These are phyloP conservation scores for Spodoptera picta DNA, from an alignment of 2,888 invertebrate genomes.

Conservation along the genomic window DNA sequence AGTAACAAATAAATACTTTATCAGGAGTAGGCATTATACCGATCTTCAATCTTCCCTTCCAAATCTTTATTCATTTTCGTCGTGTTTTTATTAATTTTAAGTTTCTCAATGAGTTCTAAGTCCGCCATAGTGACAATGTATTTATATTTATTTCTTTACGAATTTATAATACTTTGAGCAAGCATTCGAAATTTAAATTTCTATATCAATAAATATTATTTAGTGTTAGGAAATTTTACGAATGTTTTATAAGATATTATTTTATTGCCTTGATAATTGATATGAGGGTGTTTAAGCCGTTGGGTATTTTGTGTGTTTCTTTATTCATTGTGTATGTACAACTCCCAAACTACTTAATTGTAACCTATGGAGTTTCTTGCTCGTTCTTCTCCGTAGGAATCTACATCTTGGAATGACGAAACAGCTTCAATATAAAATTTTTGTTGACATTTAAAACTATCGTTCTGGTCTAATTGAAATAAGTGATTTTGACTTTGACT, in stretches of 20 bases:
- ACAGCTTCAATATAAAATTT: no score
- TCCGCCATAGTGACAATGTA: constrained; percentile 47
- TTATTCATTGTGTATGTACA: no score
- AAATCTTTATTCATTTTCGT: no score
- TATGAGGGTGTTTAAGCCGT: constrained; percentile 20
- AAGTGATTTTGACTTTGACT: no score
- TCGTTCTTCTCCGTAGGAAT: no score
- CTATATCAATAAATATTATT: constrained; percentile 40
- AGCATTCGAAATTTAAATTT: constrained; percentile 13
- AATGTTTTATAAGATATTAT: constrained; percentile 41
- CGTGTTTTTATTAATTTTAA: background rate
- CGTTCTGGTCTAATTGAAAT: no score
- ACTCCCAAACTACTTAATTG: no score
- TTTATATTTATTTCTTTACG: constrained; percentile 37
- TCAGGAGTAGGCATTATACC: no score
- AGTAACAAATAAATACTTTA: no score
- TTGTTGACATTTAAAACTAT: no score
- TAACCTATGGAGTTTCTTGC: no score
- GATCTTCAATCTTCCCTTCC: background rate
- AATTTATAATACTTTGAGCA: constrained; percentile 23
- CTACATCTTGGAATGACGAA: no score
- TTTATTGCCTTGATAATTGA: constrained; percentile 38
- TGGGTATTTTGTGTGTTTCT: constrained; percentile 5
- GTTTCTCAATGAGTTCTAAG: constrained; percentile 41
- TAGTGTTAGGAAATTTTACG: constrained; percentile 29